Conservation (phyloP, 2,888 invertebrate genomes). For the Oeneis ivallda region DNA sequence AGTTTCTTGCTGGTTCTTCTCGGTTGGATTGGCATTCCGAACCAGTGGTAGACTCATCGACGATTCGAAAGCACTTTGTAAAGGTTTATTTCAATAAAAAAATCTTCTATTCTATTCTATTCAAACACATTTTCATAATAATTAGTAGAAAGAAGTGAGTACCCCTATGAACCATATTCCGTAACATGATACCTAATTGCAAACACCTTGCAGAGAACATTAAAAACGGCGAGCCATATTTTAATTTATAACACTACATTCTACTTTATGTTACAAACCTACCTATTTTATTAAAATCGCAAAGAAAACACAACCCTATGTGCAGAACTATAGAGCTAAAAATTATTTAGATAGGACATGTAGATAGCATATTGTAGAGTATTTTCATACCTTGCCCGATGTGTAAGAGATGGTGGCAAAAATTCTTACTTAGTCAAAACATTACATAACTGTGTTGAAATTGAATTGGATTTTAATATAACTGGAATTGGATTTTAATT, state of each 20-base stretch:
- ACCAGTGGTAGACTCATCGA: too few species aligned
- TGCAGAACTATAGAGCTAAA: constrained; percentile 48
- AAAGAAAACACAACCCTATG: constrained; percentile 35
- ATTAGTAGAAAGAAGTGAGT: neutral
- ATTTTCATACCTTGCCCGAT: constrained; percentile 24
- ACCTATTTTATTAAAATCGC: constrained; percentile 24
- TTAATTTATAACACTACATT: constrained; percentile 69
- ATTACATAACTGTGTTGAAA: neutral
- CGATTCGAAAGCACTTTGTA: too few species aligned
- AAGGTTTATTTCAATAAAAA: too few species aligned
- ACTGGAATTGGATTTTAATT: neutral
- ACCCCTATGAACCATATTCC: constrained; percentile 24
- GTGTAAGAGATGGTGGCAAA: constrained; percentile 10
- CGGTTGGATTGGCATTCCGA: too few species aligned
- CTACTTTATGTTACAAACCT: constrained; percentile 25
- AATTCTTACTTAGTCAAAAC: neutral
- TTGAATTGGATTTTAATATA: neutral
- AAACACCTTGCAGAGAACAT: constrained; percentile 61
- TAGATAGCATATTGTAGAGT: constrained; percentile 50
- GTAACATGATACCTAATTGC: constrained; percentile 61
- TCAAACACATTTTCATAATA: too few species aligned
- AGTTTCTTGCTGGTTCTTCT: too few species aligned
- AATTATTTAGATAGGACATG: constrained; percentile 47
- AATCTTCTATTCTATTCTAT: neutral
- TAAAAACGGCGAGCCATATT: constrained; percentile 71